phyloP scores from a whole-genome alignment of 2,888 invertebrate species.

The Idaea straminata region DNA sequence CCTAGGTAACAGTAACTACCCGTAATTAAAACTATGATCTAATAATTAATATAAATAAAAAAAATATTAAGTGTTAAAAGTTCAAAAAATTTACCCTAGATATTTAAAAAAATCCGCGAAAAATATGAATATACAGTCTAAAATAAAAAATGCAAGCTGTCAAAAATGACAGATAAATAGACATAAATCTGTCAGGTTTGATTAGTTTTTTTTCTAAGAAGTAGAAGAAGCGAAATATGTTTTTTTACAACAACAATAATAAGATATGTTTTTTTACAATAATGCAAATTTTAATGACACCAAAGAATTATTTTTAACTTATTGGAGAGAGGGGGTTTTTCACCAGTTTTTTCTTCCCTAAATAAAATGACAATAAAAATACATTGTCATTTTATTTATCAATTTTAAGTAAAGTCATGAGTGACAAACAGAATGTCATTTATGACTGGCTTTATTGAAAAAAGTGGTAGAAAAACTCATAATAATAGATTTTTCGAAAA shows the following conservation, averaged over 20 bases:
- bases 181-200: slow-evolving; percentile 5
- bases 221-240: slow-evolving; percentile 38
- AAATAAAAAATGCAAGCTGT: not conserved
- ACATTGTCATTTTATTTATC: too few species aligned
- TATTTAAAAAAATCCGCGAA: slow-evolving; percentile 11
- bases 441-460: not conserved
- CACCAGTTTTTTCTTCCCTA: slow-evolving; percentile 30
- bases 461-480: not conserved
- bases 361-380: slow-evolving; percentile 24
- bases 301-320: slow-evolving; percentile 43
- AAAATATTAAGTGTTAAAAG: slow-evolving; percentile 11
- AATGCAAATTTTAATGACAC: slow-evolving; percentile 39
- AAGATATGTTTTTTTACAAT: slow-evolving; percentile 61
- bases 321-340: slow-evolving; percentile 26
- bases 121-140: not conserved
- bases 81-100: slow-evolving; percentile 8
- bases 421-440: not conserved
- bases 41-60: slow-evolving; percentile 18
- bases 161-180: not conserved
- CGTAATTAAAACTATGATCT: slow-evolving; percentile 42
- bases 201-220: slow-evolving; percentile 1
- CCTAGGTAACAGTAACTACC: slow-evolving; percentile 52
- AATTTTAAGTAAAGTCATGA: not conserved
- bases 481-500: not conserved
- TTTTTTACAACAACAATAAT: slow-evolving; percentile 47